Evolutionary conservation across 2,113 vertebrate species (phyloP).

Genomic region (Orientallactaga bullata): DNA sequence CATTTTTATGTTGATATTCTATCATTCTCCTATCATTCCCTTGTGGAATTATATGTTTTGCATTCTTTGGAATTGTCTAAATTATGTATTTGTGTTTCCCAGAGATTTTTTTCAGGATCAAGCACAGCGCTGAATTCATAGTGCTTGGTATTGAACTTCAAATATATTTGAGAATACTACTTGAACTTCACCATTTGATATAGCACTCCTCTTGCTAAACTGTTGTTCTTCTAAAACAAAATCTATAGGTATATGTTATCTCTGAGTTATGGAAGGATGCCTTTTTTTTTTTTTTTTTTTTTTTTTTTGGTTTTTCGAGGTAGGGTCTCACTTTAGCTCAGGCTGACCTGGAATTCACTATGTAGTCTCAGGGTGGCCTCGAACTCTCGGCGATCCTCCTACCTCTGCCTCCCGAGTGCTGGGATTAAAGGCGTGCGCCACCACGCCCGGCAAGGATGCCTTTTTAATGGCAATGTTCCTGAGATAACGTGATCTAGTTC

Average conservation of each 20-base stretch:
- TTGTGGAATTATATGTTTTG: conserved; percentile 52
- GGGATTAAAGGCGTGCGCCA: too few species aligned
- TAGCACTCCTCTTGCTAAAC: not conserved
- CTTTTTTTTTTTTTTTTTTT: too few species aligned
- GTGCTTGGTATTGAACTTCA: conserved; percentile 21
- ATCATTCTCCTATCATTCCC: not conserved
- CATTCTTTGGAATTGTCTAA: conserved; percentile 56
- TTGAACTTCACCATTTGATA: conserved; percentile 10
- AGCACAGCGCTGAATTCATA: conserved; percentile 50
- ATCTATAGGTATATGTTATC: not conserved
- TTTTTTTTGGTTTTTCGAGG: too few species aligned
- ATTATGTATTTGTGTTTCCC: conserved; percentile 38
- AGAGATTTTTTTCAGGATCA: conserved; percentile 47
- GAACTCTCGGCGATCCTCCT: too few species aligned
- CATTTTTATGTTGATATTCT: conserved; percentile 33
- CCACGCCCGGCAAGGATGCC: too few species aligned
- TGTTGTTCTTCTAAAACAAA: conserved; percentile 45
- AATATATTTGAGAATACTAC: conserved; percentile 53
- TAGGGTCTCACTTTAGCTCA: too few species aligned
- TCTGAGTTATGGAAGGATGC: conserved; percentile 49
- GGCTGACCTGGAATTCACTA: too few species aligned
- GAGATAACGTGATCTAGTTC: conserved; percentile 10
- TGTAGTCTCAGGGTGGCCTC: too few species aligned
- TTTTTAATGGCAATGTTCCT: conserved; percentile 53
- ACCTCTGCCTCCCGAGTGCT: too few species aligned